Evolutionary conservation across 2,888 invertebrate genomes (phyloP).

Genomic region (Liodrosophila aerea): DNA sequence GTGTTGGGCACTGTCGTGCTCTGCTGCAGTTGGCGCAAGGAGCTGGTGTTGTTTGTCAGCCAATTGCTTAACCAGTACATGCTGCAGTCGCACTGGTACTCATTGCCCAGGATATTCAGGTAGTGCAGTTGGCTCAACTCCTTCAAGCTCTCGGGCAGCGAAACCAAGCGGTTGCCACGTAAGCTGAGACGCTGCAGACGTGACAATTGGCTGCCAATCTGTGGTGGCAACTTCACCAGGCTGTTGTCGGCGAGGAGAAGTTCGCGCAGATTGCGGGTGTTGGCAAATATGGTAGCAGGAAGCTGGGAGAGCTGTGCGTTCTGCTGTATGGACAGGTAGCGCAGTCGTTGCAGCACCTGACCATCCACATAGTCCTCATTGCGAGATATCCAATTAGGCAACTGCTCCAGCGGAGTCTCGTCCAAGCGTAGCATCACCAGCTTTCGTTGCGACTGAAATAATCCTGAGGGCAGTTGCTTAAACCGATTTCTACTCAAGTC

Average conservation of each 20-base stretch:
- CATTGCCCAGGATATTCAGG: slow-evolving; percentile 88
- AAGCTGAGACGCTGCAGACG: slow-evolving; percentile 86
- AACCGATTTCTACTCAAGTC: slow-evolving; percentile 85
- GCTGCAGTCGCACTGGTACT: slow-evolving; percentile 93
- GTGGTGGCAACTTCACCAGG: slow-evolving; percentile 84
- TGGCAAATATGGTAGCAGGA: slow-evolving; percentile 86
- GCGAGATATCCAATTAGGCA: slow-evolving; percentile 83
- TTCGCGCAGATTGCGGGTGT: slow-evolving; percentile 85
- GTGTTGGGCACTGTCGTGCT: slow-evolving; percentile 50
- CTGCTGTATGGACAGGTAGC: slow-evolving; percentile 85
- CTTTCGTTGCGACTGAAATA: slow-evolving; percentile 86
- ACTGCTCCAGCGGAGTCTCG: slow-evolving; percentile 86
- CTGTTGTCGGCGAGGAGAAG: slow-evolving; percentile 88
- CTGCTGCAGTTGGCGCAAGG: slow-evolving; percentile 81
- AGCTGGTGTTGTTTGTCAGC: slow-evolving; percentile 81
- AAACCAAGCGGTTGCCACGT: slow-evolving; percentile 87
- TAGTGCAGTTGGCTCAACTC: slow-evolving; percentile 86
- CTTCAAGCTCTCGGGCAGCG: slow-evolving; percentile 88
- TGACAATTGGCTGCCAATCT: slow-evolving; percentile 73
- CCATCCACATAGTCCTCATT: slow-evolving; percentile 81
- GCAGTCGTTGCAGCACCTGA: slow-evolving; percentile 85
- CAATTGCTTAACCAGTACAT: slow-evolving; percentile 90
- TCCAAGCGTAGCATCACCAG: slow-evolving; percentile 86
- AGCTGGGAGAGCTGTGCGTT: slow-evolving; percentile 86
- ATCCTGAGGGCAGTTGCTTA: slow-evolving; percentile 84